Evolutionary conservation across 2,113 vertebrate species (phyloP), one percentile per base, ranked within the genome.

Genomic region (Rhegmatorhina hoffmannsi): DNA sequence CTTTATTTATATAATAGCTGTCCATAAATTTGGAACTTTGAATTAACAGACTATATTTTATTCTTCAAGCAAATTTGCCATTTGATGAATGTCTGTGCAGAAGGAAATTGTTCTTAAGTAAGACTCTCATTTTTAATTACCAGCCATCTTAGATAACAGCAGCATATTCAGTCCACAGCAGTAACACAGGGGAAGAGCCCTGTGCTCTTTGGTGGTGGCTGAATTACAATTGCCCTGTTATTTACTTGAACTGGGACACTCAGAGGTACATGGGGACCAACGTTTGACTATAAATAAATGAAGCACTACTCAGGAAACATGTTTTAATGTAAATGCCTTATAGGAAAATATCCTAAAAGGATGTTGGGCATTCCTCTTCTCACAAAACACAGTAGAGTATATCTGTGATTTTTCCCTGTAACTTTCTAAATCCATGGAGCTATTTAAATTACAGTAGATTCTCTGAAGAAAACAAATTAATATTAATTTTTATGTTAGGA

Each of bases 1-100:
- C 43, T 79, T 91, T 92, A 72, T 92, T 95, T 95, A 95, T 91
- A 96, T 89, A 89, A 92, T 92, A 79, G 80, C 55, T 86, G 43
- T 10, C 43, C 7, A 13, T 80, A 17, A 77, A 70, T 81, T 91
- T 86, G 44, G 64, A 81, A 64, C 24, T 67, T 82, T 68, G 79
- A 91, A 79, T 80, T 64, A 62, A 25, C 14, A 60, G 29, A 24
- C 18, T 58, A n/a, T 60, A 68, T 64, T 58, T 44, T 86, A 21
- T 59, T 60, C 10, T 74, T 84, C 38, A 74, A 25, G 49, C 0
- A 2, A 31, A 44, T 85, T 80, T 75, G 40, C n/a, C n/a, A 72
- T 73, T 76, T 63, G 31, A 40, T 81, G 31, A 70, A 8, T 69
- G 49, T 55, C 47, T 75, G 53, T 60, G 46, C 10, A 20, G 8